Evolutionary conservation across 2,113 vertebrate genomes (phyloP).

Genomic region (Callipepla californica): DNA sequence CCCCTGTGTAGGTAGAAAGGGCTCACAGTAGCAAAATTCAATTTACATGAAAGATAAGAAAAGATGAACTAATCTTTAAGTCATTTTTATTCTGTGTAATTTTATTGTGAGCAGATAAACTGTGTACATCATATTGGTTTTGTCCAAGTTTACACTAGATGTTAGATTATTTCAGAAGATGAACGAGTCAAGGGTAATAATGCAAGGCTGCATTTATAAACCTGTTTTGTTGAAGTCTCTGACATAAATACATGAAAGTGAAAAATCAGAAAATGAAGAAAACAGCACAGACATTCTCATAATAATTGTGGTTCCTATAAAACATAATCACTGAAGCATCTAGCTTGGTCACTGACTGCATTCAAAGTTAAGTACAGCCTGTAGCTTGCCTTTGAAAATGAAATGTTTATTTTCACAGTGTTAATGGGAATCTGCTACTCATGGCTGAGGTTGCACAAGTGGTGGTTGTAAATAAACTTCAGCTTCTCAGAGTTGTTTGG

Average conservation of each 20-base stretch:
- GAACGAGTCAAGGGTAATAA: slow-evolving; percentile 53
- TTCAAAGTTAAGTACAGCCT: slow-evolving; percentile 59
- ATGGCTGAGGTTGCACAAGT: slow-evolving; percentile 38
- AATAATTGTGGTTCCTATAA: slow-evolving; percentile 62
- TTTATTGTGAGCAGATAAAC: slow-evolving; percentile 59
- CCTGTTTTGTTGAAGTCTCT: slow-evolving; percentile 37
- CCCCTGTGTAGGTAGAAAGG: not conserved
- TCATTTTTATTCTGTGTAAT: slow-evolving; percentile 65
- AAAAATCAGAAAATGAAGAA: slow-evolving; percentile 57
- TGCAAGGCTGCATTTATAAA: slow-evolving; percentile 28
- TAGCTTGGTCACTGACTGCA: slow-evolving; percentile 53
- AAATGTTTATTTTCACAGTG: slow-evolving; percentile 53
- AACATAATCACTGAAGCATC: slow-evolving; percentile 52
- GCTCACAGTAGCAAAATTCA: slow-evolving; percentile 47
- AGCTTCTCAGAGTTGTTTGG: slow-evolving; percentile 28
- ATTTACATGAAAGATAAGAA: slow-evolving; percentile 54
- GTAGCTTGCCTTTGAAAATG: slow-evolving; percentile 61
- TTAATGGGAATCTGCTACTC: slow-evolving; percentile 60
- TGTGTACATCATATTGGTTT: slow-evolving; percentile 42
- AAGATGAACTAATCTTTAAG: slow-evolving; percentile 60
- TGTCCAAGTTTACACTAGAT: slow-evolving; percentile 48
- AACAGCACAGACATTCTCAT: slow-evolving; percentile 34
- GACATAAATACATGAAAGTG: slow-evolving; percentile 52
- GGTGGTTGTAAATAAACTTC: slow-evolving; percentile 63
- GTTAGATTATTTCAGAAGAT: slow-evolving; percentile 60